These are phyloP conservation scores for Oreohelix idahoensis DNA, from an alignment of 1,140 invertebrate genomes.

Conservation along the genomic window DNA sequence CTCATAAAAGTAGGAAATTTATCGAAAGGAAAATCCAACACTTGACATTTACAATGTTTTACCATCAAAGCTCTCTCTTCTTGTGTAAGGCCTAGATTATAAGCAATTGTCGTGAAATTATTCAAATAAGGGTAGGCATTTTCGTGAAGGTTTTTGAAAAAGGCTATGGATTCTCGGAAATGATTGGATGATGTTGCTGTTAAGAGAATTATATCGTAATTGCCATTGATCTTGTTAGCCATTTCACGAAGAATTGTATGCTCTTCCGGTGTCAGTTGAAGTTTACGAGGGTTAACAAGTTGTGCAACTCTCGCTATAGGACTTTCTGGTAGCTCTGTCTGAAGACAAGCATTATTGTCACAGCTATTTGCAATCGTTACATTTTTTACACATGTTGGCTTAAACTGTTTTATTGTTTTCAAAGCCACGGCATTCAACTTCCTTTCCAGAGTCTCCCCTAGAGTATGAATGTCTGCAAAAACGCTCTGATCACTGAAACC, in stretches of 20 bases:
- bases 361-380: background rate
- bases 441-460: background rate
- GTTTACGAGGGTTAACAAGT: background rate
- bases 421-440: background rate
- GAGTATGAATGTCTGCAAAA: background rate
- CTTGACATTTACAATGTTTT: slow-evolving; percentile 17
- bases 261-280: background rate
- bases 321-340: background rate
- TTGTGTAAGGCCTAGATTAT: slow-evolving; percentile 17
- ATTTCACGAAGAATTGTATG: background rate
- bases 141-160: slow-evolving; percentile 22
- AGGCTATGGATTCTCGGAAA: slow-evolving; percentile 24
- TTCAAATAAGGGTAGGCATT: slow-evolving; percentile 16
- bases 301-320: background rate
- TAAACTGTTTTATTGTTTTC: background rate
- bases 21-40: slow-evolving; percentile 29
- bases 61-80: slow-evolving; percentile 3
- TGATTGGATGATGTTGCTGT: slow-evolving; percentile 35
- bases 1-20: slow-evolving; percentile 12
- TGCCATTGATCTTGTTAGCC: too few relatives aligned
- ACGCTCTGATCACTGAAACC: too few relatives aligned
- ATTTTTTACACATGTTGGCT: background rate
- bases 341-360: slow-evolving; percentile 3
- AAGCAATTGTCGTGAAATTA: slow-evolving; percentile 20
- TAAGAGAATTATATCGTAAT: slow-evolving; percentile 20